These are phyloP conservation scores for Lota lota DNA, from an alignment of 2,113 vertebrate genomes.

Conservation along the genomic window DNA sequence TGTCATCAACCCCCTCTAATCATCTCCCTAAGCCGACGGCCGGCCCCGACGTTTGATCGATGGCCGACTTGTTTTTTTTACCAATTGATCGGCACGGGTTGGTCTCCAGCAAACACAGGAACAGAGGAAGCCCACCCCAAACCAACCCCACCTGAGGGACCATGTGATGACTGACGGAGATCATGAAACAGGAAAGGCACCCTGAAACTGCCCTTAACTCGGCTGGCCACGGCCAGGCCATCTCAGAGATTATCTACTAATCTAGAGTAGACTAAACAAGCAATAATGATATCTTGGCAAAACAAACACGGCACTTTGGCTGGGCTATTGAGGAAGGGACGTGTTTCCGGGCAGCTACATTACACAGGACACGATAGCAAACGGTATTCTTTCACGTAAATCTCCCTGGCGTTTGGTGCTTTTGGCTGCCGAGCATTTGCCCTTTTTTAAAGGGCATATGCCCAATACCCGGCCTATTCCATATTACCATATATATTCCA, in stretches of 20 bases:
- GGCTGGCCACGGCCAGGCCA: slow-evolving; percentile 20
- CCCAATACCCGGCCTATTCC: not conserved
- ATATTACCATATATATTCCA: not conserved
- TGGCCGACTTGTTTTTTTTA: slow-evolving; percentile 47
- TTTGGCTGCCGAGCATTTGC: slow-evolving; percentile 3
- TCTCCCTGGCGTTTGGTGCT: not conserved
- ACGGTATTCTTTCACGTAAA: not conserved
- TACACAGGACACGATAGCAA: slow-evolving; percentile 25
- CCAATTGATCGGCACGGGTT: slow-evolving; percentile 45
- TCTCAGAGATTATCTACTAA: slow-evolving; percentile 43
- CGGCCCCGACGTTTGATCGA: slow-evolving; percentile 51
- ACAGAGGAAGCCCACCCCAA: slow-evolving; percentile 4
- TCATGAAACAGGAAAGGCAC: slow-evolving; percentile 58
- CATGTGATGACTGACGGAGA: slow-evolving; percentile 60
- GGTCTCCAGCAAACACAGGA: slow-evolving; percentile 36
- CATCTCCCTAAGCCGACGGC: slow-evolving; percentile 57
- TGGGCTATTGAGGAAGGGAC: slow-evolving; percentile 1
- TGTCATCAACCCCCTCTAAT: slow-evolving; percentile 61
- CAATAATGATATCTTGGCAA: slow-evolving; percentile 36
- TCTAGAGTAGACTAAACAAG: slow-evolving; percentile 43
- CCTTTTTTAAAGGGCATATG: not conserved
- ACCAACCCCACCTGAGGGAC: slow-evolving; percentile 21
- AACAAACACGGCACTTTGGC: slow-evolving; percentile 49
- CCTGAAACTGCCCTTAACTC: slow-evolving; percentile 31
- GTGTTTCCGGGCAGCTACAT: slow-evolving; percentile 29